phyloP scores from a whole-genome alignment of 2,888 invertebrate species.

The Limenitis camilla region DNA sequence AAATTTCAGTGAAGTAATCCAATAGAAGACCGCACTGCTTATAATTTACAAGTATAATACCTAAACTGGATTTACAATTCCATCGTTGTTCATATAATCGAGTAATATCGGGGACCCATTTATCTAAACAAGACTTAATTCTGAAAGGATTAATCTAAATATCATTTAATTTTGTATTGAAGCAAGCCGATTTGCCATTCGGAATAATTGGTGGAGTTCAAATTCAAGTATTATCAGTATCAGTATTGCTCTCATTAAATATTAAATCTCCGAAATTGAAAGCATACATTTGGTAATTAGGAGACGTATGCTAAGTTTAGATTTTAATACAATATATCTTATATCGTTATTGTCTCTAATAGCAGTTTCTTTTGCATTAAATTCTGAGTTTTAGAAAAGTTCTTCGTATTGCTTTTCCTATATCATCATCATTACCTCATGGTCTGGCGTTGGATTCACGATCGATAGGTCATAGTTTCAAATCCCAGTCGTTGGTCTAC shows the following conservation, averaged over 20 bases:
- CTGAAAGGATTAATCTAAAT: constrained; percentile 20
- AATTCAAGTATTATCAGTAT: not conserved
- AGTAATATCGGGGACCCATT: constrained; percentile 26
- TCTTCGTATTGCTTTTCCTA: too few species aligned
- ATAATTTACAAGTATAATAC: constrained; percentile 35
- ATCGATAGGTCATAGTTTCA: too few species aligned
- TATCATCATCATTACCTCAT: too few species aligned
- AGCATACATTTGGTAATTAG: too few species aligned
- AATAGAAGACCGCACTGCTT: constrained; percentile 22
- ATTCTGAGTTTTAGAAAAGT: too few species aligned
- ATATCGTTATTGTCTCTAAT: too few species aligned
- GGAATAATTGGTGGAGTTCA: not conserved
- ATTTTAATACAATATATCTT: not conserved
- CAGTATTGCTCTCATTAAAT: too few species aligned
- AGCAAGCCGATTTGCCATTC: not conserved
- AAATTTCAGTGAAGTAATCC: constrained; percentile 13
- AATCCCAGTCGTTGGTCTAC: too few species aligned
- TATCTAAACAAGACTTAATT: constrained; percentile 26
- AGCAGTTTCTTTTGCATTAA: too few species aligned
- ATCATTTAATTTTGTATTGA: constrained; percentile 11
- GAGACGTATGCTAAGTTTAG: not conserved
- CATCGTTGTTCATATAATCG: constrained; percentile 30
- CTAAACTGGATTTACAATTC: constrained; percentile 31
- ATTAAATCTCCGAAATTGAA: too few species aligned
- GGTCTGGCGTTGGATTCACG: too few species aligned